Evolutionary conservation across 2,888 invertebrate species (phyloP), one percentile per base, ranked within the genome.

Genomic region (Lasioglossum oenotherae): DNA sequence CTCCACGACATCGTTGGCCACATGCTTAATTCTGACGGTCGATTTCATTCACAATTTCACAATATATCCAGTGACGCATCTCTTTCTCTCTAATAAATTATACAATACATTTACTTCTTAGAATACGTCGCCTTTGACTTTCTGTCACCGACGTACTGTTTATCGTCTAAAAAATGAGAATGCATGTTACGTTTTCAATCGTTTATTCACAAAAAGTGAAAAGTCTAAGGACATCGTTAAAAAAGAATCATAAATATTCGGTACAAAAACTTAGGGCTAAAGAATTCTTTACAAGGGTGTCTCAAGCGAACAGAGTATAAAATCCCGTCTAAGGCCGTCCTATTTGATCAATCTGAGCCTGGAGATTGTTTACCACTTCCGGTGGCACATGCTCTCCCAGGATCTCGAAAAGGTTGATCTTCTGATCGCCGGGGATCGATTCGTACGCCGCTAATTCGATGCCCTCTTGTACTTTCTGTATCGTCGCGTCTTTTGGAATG

Each of bases 281-380:
- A 74, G 23, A 12, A 60, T 82, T 57, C 86, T 90, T 90, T 83
- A 88, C 82, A 88, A 81, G 78, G 79, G 71, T 75, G 6, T 53
- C 19, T 49, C 49, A 10, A 41, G 78, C 41, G 69, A 23, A 14
- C 27, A n/a, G 49, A 27, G n/a, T 8, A 49, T 12, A 8, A 27
- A 23, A 35, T 44, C 44, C n/a, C 57, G 64, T 60, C 95, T 96
- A 97, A 93, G 97, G 96, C 91, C 96, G 96, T 91, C 98, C 98
- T 92, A 98, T 97, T 95, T 97, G 97, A 95, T 98, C 98, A 92
- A 98, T 97, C 95, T 98, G 98, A 80, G 97, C 96, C 95, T 98
- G 98, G 86, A 98, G 96, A 95, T 98, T 98, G 96, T 97, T 98
- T 94, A 98, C 98, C 67, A 98, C 98, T 96, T 98, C 98, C 73